phyloP scores from a whole-genome alignment of 2,797 vertebrate species.

The Peromyscus attwateri region DNA sequence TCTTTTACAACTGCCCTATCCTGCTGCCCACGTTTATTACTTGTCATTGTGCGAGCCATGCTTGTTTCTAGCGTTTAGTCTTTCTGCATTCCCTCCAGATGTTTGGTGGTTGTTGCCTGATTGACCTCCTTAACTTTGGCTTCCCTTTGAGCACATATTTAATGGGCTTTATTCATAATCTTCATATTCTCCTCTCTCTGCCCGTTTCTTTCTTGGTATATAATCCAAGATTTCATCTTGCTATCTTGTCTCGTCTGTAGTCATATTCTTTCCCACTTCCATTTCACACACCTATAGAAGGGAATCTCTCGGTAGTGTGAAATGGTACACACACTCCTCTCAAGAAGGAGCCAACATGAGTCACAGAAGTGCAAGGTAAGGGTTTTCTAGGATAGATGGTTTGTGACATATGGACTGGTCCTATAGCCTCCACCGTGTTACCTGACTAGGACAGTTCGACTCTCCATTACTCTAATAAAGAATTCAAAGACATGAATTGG shows the following conservation, averaged over 20 bases:
- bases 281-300: neutral
- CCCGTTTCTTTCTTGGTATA: neutral
- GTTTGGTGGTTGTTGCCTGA: neutral
- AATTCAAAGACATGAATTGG: neutral
- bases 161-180: neutral
- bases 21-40: neutral
- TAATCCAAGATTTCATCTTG: neutral
- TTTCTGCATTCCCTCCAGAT: neutral
- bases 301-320: neutral
- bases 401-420: neutral
- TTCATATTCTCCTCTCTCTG: neutral
- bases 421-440: neutral
- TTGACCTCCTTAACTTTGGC: neutral
- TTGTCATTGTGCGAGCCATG: neutral
- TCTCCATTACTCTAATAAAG: neutral
- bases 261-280: neutral
- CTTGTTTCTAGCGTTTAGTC: neutral
- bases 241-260: neutral
- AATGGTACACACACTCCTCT: neutral
- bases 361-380: neutral
- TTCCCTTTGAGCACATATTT: neutral
- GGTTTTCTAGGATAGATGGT: slow-evolving; percentile 27
- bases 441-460: neutral
- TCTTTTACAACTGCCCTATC: neutral
- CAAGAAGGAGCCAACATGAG: neutral